These are phyloP conservation scores for Ctenoplectra terminalis DNA, from an alignment of 1,140 invertebrate genomes.

Conservation along the genomic window DNA sequence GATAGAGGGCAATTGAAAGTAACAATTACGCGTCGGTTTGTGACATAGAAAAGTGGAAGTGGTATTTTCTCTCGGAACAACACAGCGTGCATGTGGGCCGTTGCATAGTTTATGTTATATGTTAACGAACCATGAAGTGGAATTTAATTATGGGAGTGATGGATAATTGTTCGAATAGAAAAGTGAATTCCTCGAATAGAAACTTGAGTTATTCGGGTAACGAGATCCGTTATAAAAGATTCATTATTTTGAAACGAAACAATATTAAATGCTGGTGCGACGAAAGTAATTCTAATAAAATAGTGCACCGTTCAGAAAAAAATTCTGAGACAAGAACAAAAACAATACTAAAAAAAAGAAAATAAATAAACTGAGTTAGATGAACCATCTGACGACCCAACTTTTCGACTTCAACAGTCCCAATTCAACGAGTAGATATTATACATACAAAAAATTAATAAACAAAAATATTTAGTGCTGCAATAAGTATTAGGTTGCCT, in stretches of 20 bases:
- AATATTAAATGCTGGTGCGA: too few relatives aligned
- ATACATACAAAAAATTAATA: too few relatives aligned
- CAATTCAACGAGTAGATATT: too few relatives aligned
- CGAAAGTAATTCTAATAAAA: too few relatives aligned
- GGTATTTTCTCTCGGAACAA: constrained; percentile 24
- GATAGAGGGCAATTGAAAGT: constrained; percentile 19
- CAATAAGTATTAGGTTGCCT: too few relatives aligned
- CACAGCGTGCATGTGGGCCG: too few relatives aligned
- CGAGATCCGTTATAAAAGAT: background rate
- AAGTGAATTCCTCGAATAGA: background rate
- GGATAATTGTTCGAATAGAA: background rate
- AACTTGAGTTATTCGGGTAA: background rate
- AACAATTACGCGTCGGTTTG: constrained; percentile 22
- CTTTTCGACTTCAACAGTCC: too few relatives aligned
- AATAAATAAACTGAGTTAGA: too few relatives aligned
- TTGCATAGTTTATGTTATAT: constrained; percentile 2
- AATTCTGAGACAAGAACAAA: too few relatives aligned
- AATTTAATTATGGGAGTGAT: constrained; percentile 21
- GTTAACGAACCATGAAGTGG: constrained; percentile 25
- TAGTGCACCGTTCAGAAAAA: constrained; percentile 27
- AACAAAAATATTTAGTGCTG: too few relatives aligned
- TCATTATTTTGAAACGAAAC: background rate
- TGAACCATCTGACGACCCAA: too few relatives aligned
- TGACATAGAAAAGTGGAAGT: constrained; percentile 35
- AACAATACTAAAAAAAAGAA: too few relatives aligned